Percentiles rank a stretch among this genome's conserved stretches.
Conservation (phyloP, 2,888 invertebrate species). For the Diadromus collaris region DNA sequence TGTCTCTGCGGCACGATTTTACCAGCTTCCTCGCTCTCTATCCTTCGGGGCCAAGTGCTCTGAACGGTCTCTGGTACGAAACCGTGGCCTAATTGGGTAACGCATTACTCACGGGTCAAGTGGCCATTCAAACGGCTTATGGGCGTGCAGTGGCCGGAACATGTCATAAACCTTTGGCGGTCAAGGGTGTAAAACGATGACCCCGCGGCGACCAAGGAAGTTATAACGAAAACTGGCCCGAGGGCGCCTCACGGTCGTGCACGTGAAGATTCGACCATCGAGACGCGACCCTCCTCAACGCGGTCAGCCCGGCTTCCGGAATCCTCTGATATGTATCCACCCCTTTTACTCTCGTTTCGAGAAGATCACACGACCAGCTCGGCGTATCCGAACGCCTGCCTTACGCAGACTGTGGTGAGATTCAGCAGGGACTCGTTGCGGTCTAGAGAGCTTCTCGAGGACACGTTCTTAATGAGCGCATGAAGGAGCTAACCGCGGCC, state of each 20-base stretch:
- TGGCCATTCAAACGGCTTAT: constrained; percentile 44
- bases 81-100: constrained; percentile 46
- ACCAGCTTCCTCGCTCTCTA: not conserved
- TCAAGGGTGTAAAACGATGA: constrained; percentile 48
- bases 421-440: not conserved
- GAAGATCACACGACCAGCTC: constrained; percentile 4
- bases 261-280: constrained; percentile 7
- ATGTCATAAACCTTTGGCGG: constrained; percentile 39
- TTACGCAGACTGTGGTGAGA: not conserved
- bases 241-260: not conserved
- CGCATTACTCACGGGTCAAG: constrained; percentile 53
- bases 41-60: not conserved
- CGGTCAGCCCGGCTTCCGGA: not conserved
- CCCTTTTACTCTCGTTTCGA: not conserved
- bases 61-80: not conserved
- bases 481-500: not conserved
- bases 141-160: constrained; percentile 12
- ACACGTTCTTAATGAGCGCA: constrained; percentile 32
- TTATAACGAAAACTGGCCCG: constrained; percentile 2
- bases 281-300: not conserved
- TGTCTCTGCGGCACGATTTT: constrained; percentile 23
- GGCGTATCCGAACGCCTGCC: constrained; percentile 3
- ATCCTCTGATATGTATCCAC: not conserved
- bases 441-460: constrained; percentile 17
- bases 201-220: constrained; percentile 17